Base-by-base conservation (phyloP, 2,113 vertebrate genomes). In the Aix galericulata region DNA sequence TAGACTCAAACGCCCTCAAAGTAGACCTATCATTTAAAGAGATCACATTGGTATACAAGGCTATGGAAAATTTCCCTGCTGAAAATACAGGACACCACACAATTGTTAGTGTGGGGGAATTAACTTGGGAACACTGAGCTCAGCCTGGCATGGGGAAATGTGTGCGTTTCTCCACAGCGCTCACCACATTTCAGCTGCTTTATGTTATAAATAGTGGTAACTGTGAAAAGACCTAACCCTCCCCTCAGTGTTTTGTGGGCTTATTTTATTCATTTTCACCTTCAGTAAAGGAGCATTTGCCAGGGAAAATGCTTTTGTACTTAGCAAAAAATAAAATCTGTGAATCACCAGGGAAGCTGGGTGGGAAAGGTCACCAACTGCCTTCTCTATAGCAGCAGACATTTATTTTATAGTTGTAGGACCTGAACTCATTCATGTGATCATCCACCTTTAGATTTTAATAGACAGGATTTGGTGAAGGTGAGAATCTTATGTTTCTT, bases 241-340 rank as follows among this genome's bases (percentile, higher is more conserved):
- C 73, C 68, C 67, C 50, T 88, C 68, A 0, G 85, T n/a, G 31
- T 36, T 80, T 62, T 77, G 72, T 48, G 76, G 91, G 90, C 73
- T 96, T 32, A 13, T 83, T 95, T 96, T 34, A 74, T 80, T 90
- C 88, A 83, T 95, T 93, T 91, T 93, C 94, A 94, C 93, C 85
- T 95, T 88, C 88, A 89, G 89, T 18, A 71, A 59, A 91, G 91
- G 40, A 94, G 52, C 2, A 20, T 94, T 95, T 81, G 68, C 86
- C 42, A 40, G 90, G 73, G 64, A 95, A 95, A 90, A 88, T 17
- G 90, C 75, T 91, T 97, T 90, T 95, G 76, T 93, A 42, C 94
- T 85, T 73, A 25, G 81, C 79, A 84, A 91, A 96, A 94, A 93
- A 91, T 95, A 86, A 95, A 94, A 78, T 58, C 64, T 64, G 86